Evolutionary conservation across 1,140 invertebrate species (phyloP).

Genomic region (Myzus persicae): DNA sequence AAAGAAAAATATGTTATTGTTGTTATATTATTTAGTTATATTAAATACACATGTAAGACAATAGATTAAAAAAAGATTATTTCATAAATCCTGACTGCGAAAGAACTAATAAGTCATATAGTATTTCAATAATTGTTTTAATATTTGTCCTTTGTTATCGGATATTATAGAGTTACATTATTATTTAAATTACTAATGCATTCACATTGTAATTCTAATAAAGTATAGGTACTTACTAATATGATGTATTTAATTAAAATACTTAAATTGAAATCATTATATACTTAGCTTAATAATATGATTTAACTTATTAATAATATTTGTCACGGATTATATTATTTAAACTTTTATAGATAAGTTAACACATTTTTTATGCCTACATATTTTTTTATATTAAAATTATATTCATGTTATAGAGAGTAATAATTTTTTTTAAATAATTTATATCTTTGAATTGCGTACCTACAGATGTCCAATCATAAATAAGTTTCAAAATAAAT

Average conservation of each 20-base stretch:
- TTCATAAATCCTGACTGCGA: not conserved
- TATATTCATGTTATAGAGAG: not conserved
- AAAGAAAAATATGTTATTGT: not conserved
- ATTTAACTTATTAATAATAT: not conserved
- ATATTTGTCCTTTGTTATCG: not conserved
- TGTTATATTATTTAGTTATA: not conserved
- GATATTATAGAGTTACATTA: not conserved
- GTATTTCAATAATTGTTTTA: not conserved
- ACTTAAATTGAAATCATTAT: not conserved
- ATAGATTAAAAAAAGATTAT: not conserved
- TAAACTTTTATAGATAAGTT: not conserved
- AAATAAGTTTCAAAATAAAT: not conserved
- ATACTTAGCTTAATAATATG: not conserved
- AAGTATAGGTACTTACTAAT: not conserved
- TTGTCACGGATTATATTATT: not conserved
- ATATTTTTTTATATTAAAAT: not conserved
- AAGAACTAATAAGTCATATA: conserved; percentile 13
- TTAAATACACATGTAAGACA: not conserved
- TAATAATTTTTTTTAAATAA: not conserved
- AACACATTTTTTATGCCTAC: not conserved
- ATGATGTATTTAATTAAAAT: not conserved
- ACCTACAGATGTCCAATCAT: not conserved
- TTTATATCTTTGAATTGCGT: not conserved
- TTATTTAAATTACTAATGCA: conserved; percentile 25
- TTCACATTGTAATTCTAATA: not conserved